Percentiles rank a stretch among this genome's conserved stretches.
These are phyloP conservation scores for Choreutis nemorana DNA, from an alignment of 2,888 invertebrate species.

Conservation along the genomic window DNA sequence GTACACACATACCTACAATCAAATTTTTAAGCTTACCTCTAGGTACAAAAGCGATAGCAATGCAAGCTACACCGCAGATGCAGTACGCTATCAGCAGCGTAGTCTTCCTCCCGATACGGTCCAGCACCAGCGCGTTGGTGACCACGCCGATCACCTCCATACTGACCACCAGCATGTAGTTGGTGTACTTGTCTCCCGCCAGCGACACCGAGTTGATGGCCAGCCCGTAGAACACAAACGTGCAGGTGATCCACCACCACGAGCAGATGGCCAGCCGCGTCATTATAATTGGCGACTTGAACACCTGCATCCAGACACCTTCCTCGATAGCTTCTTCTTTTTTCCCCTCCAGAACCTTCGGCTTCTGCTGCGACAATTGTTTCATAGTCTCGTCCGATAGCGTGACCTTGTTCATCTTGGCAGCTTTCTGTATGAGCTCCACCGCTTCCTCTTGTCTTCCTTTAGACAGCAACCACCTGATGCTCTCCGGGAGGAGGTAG, in stretches of 20 bases:
- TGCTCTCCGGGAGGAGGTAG: slow-evolving; percentile 78
- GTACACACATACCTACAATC: slow-evolving; percentile 20
- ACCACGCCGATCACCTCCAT: slow-evolving; percentile 78
- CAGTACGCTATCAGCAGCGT: slow-evolving; percentile 69
- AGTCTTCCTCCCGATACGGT: slow-evolving; percentile 69
- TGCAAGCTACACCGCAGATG: slow-evolving; percentile 60
- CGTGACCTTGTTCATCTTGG: slow-evolving; percentile 67
- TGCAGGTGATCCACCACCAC: slow-evolving; percentile 80
- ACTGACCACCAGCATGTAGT: slow-evolving; percentile 74
- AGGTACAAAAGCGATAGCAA: slow-evolving; percentile 60
- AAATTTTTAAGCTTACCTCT: slow-evolving; percentile 34
- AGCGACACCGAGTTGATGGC: slow-evolving; percentile 79
- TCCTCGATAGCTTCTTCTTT: slow-evolving; percentile 19
- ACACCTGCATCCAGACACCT: slow-evolving; percentile 38
- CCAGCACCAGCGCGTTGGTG: slow-evolving; percentile 69
- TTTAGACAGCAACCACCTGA: slow-evolving; percentile 79
- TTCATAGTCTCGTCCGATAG: slow-evolving; percentile 46
- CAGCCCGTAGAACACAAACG: slow-evolving; percentile 82
- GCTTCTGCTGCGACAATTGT: slow-evolving; percentile 45
- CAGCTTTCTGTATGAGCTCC: slow-evolving; percentile 68
- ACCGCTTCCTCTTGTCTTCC: slow-evolving; percentile 72
- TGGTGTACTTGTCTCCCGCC: slow-evolving; percentile 79
- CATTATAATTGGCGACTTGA: slow-evolving; percentile 48
- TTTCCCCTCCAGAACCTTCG: slow-evolving; percentile 25
- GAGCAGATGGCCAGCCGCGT: slow-evolving; percentile 46